Base-by-base conservation (phyloP, 2,113 vertebrate genomes). In the Cinclus cinclus region DNA sequence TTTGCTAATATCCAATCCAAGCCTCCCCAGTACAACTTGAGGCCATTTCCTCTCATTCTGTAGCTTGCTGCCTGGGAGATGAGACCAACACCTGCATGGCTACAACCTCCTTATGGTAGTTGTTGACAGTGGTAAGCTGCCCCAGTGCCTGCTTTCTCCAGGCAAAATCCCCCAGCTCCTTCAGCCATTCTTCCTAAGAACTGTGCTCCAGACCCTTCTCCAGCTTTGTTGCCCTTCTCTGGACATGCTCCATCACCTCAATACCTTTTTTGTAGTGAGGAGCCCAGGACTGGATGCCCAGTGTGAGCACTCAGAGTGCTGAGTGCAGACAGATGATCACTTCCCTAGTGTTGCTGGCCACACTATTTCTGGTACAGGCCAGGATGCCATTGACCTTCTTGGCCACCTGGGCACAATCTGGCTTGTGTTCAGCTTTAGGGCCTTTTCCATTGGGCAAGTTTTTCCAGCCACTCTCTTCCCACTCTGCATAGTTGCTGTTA, bases 301-400 rank as follows among this genome's bases (percentile, higher is more conserved):
- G n/a, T 55, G 41, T 0, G 5, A 37, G 33, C 28, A 39, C 42
- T 27, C n/a, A 0, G 3, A 28, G 33, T 33, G 12, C 23, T 28
- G 15, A 37, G 17, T 64, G 33, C 49, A 39, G n/a, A 23, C 0
- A 0, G 10, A 24, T 19, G 15, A 41, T 49, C 42, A n/a, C n/a
- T 85, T 23, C 30, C 20, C 35, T 41, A 6, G 35, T 58, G 24
- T 50, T 65, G 42, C 30, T 58, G 20, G 35, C 35, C 42, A 56
- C 30, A 13, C 12, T 56, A 3, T 56, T 65, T n/a, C 60, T 85
- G 30, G 25, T 49, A 30, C 16, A 20, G 24, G 24, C 24, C 42
- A 65, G 50, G 50, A 19, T 65, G 11, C 35, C n/a, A 49, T 3
- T 65, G 70, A 15, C 19, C 22, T 41, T n/a, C 37, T 49, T 56